Conservation (phyloP, 2,797 vertebrate genomes). For the Perodicticus potto region DNA sequence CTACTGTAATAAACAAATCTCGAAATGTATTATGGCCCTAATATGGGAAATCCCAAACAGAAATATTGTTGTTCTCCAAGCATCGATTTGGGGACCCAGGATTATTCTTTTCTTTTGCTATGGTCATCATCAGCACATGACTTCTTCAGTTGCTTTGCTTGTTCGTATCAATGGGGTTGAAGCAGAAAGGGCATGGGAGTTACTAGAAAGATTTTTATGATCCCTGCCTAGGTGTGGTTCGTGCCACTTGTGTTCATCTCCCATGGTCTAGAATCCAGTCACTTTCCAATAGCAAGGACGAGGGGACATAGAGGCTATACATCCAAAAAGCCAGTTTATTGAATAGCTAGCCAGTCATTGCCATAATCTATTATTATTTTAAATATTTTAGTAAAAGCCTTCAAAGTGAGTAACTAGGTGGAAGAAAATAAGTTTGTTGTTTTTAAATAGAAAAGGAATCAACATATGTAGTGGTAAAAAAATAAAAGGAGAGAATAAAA, state of each 20-base stretch:
- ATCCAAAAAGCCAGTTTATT: background rate
- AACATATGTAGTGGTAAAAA: background rate
- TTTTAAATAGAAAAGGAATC: background rate
- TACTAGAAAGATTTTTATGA: background rate
- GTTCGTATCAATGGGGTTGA: background rate
- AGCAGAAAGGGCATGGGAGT: background rate
- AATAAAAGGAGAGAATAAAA: background rate
- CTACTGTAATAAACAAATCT: background rate
- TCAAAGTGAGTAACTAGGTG: no score
- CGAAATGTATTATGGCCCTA: background rate
- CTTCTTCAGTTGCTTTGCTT: background rate
- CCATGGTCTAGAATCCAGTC: background rate
- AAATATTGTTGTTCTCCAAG: background rate
- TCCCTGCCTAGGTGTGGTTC: background rate
- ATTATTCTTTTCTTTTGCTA: background rate
- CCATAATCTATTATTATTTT: background rate
- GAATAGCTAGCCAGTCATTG: background rate
- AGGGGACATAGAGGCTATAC: background rate
- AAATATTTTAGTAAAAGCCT: background rate
- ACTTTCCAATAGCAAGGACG: background rate
- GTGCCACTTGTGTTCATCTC: background rate
- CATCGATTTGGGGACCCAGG: background rate
- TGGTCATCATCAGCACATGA: background rate
- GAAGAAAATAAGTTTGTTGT: background rate
- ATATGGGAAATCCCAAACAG: background rate